Percentiles rank a stretch among this genome's conserved stretches.
Evolutionary conservation across 2,888 invertebrate species (phyloP).

Genomic region (Drosophila borealis): DNA sequence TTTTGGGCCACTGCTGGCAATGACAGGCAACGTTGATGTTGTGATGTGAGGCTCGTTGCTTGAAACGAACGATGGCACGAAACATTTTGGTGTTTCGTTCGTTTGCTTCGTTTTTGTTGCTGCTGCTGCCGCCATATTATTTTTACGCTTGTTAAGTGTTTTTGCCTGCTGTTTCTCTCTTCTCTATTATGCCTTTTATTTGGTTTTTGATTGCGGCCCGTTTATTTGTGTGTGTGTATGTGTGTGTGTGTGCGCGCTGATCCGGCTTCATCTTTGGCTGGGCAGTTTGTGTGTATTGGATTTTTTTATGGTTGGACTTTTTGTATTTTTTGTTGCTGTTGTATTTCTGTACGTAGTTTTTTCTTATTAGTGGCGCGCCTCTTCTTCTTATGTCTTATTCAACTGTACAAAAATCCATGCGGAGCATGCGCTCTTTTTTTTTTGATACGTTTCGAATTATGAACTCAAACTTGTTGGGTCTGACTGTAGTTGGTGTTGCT

Average conservation of each 20-base stretch:
- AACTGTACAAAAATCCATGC: conserved; percentile 65
- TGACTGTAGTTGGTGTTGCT: conserved; percentile 28
- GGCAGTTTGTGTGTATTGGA: conserved; percentile 37
- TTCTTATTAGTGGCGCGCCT: conserved; percentile 59
- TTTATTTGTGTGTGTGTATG: conserved; percentile 17
- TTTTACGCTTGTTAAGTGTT: conserved; percentile 65
- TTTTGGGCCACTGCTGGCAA: conserved; percentile 40
- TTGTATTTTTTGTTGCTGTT: conserved; percentile 25
- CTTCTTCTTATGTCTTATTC: conserved; percentile 49
- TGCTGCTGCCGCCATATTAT: conserved; percentile 72
- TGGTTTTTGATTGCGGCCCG: conserved; percentile 44
- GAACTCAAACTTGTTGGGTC: conserved; percentile 46
- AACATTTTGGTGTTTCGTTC: conserved; percentile 41
- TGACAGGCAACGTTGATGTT: conserved; percentile 55
- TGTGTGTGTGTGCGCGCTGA: conserved; percentile 32
- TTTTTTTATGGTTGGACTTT: conserved; percentile 49
- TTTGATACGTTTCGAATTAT: conserved; percentile 50
- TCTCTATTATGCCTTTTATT: conserved; percentile 55
- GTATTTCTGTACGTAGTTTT: conserved; percentile 40
- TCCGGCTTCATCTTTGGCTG: conserved; percentile 57
- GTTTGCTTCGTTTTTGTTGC: conserved; percentile 33
- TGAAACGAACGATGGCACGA: conserved; percentile 45
- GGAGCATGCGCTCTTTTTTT: conserved; percentile 71
- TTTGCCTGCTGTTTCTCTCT: conserved; percentile 56
- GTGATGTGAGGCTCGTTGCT: conserved; percentile 40